These are phyloP conservation scores for Archaeoteleia sp. DNA, from an alignment of 2,888 invertebrate genomes.

Conservation along the genomic window DNA sequence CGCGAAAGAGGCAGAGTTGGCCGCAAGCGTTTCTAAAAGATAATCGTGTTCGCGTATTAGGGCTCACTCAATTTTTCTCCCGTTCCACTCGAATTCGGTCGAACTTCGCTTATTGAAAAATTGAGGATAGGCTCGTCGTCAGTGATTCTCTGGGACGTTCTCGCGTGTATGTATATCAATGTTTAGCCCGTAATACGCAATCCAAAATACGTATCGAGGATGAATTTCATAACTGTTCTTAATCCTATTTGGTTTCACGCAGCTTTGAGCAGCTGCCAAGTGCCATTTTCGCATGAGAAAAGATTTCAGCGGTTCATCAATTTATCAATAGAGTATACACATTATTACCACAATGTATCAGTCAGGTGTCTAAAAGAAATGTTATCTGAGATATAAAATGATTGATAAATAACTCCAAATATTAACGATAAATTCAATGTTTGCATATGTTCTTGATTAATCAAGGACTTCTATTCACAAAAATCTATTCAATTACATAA, in stretches of 20 bases:
- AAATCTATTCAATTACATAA: no score
- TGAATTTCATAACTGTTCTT: slow-evolving; percentile 48
- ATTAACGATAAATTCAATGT: no score
- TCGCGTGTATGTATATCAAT: slow-evolving; percentile 48
- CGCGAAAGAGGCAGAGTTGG: slow-evolving; percentile 35
- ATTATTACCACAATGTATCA: slow-evolving; percentile 11
- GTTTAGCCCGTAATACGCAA: slow-evolving; percentile 40
- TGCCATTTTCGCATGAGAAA: slow-evolving; percentile 50
- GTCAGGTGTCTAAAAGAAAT: no score
- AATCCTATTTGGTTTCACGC: slow-evolving; percentile 54
- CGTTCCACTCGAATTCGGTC: slow-evolving; percentile 63
- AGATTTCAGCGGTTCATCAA: slow-evolving; percentile 37
- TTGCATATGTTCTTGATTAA: no score
- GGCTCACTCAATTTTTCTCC: slow-evolving; percentile 73
- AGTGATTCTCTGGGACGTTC: slow-evolving; percentile 23
- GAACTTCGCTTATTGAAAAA: slow-evolving; percentile 52
- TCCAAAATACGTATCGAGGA: slow-evolving; percentile 26
- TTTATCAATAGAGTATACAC: slow-evolving; percentile 25
- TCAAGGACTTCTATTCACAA: no score
- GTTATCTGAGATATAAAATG: no score
- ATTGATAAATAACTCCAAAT: no score
- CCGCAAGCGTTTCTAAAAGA: slow-evolving; percentile 55
- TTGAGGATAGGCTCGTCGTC: slow-evolving; percentile 41
- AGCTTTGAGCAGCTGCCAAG: slow-evolving; percentile 47
- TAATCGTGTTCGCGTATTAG: slow-evolving; percentile 72